phyloP scores from a whole-genome alignment of 2,797 vertebrate genomes.

The Mus minutoides region DNA sequence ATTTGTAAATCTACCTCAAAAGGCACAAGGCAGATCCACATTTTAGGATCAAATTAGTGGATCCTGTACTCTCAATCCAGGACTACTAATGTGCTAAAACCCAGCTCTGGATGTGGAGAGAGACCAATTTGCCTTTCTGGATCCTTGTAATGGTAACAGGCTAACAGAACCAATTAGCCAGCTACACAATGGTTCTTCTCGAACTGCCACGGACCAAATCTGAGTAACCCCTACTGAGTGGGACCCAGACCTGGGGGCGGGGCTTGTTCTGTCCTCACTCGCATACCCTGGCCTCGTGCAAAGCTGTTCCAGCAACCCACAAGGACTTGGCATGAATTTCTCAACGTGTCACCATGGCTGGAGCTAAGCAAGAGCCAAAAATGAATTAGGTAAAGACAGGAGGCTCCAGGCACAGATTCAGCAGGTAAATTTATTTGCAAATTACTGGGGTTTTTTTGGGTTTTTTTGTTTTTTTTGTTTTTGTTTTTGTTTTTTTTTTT shows the following conservation, averaged over 20 bases:
- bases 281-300: neutral
- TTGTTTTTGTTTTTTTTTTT: neutral
- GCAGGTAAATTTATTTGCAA: slow-evolving; percentile 77
- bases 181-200: slow-evolving; percentile 16
- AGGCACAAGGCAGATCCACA: slow-evolving; percentile 5
- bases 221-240: slow-evolving; percentile 6
- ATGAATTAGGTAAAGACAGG: slow-evolving; percentile 71
- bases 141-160: neutral
- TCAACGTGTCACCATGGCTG: slow-evolving; percentile 54
- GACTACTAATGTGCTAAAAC: neutral
- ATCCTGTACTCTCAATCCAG: slow-evolving; percentile 11
- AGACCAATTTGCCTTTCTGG: slow-evolving; percentile 28
- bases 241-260: neutral
- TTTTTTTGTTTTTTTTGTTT: too few relatives aligned
- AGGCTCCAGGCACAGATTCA: slow-evolving; percentile 66
- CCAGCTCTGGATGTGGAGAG: slow-evolving; percentile 32
- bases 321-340: slow-evolving; percentile 58
- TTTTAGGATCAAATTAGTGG: slow-evolving; percentile 12
- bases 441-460: too few relatives aligned
- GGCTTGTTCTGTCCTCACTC: neutral
- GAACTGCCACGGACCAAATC: neutral
- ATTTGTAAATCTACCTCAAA: neutral
- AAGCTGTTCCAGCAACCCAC: slow-evolving; percentile 28
- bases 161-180: slow-evolving; percentile 49
- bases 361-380: slow-evolving; percentile 70